Evolutionary conservation across 2,113 vertebrate genomes (phyloP).

Genomic region (Daubentonia madagascariensis): DNA sequence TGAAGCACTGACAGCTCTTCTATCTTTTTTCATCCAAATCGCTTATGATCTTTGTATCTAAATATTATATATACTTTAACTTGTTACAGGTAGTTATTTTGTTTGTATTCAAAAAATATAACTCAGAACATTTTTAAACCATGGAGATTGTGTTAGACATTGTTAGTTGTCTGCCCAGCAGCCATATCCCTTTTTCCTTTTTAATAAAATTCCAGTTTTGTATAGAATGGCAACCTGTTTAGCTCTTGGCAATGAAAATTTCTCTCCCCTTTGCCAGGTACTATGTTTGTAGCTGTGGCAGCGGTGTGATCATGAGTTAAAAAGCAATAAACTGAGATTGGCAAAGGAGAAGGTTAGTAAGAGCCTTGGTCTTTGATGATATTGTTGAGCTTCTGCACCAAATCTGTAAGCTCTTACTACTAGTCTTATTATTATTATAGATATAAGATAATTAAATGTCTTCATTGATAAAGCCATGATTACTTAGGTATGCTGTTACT

Average conservation of each 20-base stretch:
- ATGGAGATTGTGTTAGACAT: neutral
- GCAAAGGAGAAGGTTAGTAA: neutral
- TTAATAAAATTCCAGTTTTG: neutral
- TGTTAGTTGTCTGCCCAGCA: neutral
- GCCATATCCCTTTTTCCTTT: neutral
- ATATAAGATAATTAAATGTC: neutral
- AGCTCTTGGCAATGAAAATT: neutral
- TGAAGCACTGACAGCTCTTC: neutral
- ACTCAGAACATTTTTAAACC: slow-evolving; percentile 4
- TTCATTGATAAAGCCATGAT: neutral
- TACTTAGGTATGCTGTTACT: neutral
- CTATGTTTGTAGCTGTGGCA: neutral
- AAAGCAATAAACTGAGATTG: neutral
- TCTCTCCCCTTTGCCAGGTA: neutral
- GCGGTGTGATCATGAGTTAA: neutral
- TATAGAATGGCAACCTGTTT: neutral
- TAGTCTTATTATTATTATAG: neutral
- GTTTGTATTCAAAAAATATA: slow-evolving; percentile 12
- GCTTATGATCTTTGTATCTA: slow-evolving; percentile 23
- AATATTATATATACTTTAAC: slow-evolving; percentile 28
- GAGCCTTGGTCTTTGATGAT: neutral
- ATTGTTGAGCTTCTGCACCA: neutral
- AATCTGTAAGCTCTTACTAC: neutral
- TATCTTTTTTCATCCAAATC: neutral
- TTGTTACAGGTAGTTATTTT: neutral